Conservation (phyloP, 2,888 invertebrate species). For the Pomacea canaliculata region DNA sequence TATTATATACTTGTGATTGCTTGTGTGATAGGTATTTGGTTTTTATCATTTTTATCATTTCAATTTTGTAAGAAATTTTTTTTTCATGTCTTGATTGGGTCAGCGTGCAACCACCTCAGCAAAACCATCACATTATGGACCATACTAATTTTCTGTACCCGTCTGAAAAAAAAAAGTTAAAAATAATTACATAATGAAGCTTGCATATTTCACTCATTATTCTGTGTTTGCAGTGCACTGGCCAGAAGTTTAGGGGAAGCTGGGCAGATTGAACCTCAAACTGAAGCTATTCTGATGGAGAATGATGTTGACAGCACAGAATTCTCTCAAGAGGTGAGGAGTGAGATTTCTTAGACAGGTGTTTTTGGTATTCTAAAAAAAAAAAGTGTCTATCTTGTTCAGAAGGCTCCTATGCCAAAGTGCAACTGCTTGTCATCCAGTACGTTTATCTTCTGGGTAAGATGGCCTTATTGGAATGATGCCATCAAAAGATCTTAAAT, state of each 20-base stretch:
- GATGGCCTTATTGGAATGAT: too few relatives aligned
- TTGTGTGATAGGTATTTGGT: background rate
- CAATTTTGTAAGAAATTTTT: background rate
- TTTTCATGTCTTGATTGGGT: too few relatives aligned
- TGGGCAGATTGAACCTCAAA: constrained; percentile 84
- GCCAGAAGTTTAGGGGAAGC: constrained; percentile 80
- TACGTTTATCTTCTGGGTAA: too few relatives aligned
- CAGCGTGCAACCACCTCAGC: too few relatives aligned
- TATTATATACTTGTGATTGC: background rate
- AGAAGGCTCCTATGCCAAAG: too few relatives aligned
- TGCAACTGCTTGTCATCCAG: too few relatives aligned
- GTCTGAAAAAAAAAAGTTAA: background rate
- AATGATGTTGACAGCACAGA: constrained; percentile 82
- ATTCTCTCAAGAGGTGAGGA: constrained; percentile 76
- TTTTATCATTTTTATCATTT: background rate
- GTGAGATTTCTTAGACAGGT: too few relatives aligned
- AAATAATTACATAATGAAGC: background rate
- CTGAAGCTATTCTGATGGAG: constrained; percentile 83
- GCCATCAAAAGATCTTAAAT: too few relatives aligned
- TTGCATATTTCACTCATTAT: too few relatives aligned
- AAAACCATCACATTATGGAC: too few relatives aligned
- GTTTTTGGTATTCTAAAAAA: too few relatives aligned
- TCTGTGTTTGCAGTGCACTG: constrained; percentile 72
- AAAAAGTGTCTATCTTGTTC: too few relatives aligned
- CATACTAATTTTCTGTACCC: background rate